Conservation (phyloP, 2,888 invertebrate species). For the Leptinotarsa peninsularis region DNA sequence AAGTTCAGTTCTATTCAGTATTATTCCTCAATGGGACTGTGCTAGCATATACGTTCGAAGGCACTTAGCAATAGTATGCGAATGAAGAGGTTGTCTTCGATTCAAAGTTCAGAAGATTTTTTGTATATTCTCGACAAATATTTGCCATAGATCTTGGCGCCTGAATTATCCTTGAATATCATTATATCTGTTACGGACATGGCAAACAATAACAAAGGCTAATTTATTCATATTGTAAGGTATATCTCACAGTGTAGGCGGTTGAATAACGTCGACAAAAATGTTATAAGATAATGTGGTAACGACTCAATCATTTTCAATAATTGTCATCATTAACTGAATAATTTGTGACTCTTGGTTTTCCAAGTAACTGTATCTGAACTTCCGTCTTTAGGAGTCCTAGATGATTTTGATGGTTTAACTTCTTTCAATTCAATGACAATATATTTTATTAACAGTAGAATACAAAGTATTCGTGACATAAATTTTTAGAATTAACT, state of each 20-base stretch:
- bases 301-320: conserved; percentile 16
- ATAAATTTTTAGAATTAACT: too few species aligned
- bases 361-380: neutral
- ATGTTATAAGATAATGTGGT: conserved; percentile 13
- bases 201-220: conserved; percentile 29
- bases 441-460: too few species aligned
- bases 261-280: neutral
- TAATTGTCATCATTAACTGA: conserved; percentile 9
- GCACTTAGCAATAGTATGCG: neutral
- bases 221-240: conserved; percentile 14
- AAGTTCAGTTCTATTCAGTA: neutral
- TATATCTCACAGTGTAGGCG: conserved; percentile 7
- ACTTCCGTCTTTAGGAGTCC: conserved; percentile 3
- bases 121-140: conserved; percentile 36
- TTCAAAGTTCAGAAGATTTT: conserved; percentile 14
- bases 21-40: neutral
- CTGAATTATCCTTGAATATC: conserved; percentile 39
- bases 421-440: too few species aligned
- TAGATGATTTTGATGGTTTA: neutral
- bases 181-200: conserved; percentile 31
- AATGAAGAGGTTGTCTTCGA: neutral
- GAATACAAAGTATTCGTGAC: too few species aligned
- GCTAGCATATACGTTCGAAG: neutral
- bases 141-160: conserved; percentile 44
- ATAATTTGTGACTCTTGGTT: conserved; percentile 8